Evolutionary conservation across 2,113 vertebrate species (phyloP), one percentile per base, ranked within the genome.

Genomic region (Alligator sinensis): DNA sequence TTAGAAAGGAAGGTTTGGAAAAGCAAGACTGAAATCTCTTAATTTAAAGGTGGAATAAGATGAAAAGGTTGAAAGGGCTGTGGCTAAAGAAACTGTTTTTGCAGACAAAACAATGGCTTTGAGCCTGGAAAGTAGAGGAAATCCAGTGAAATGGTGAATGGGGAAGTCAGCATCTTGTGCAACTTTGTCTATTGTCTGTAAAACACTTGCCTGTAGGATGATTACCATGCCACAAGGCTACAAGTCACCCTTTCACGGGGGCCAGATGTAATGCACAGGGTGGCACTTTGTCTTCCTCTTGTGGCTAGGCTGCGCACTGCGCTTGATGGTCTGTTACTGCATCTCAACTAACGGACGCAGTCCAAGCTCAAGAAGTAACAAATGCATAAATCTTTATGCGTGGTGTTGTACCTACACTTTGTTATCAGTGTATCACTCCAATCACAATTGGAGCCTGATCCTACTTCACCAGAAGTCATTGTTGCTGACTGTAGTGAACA

Each of bases 301-400:
- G 70, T 34, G 68, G 21, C 11, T 74, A 47, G 70, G 47, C 30
- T 6, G 24, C 11, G 38, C 13, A 38, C 17, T 22, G 34, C 21
- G 47, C 47, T 47, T 47, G 34, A 47, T 0, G 58, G 17, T 15
- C 72, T 0, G 0, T 3, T 30, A 27, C 24, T 62, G 61, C 25
- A 72, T 3, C 0, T 0, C 58, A 0, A 1, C 28, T 3, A 8
- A 6, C 0, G 63, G 11, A 19, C 27, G 27, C 12, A 4, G 38
- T 2, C 60, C 6, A 1, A 4, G 4, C 76, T 74, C 54, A 1
- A 27, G 0, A 4, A 1, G 14, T 3, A 47, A 76, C 57, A 66
- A 10, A 76, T 5, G 30, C 2, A 34, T 4, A 54, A 80, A 14
- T 34, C 72, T 76, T 22, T 2, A 0, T 8, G 0, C 15, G 17